Percentiles rank a stretch among this genome's conserved stretches.
These are phyloP conservation scores for Allobates femoralis DNA, from an alignment of 2,797 vertebrate species.

Conservation along the genomic window DNA sequence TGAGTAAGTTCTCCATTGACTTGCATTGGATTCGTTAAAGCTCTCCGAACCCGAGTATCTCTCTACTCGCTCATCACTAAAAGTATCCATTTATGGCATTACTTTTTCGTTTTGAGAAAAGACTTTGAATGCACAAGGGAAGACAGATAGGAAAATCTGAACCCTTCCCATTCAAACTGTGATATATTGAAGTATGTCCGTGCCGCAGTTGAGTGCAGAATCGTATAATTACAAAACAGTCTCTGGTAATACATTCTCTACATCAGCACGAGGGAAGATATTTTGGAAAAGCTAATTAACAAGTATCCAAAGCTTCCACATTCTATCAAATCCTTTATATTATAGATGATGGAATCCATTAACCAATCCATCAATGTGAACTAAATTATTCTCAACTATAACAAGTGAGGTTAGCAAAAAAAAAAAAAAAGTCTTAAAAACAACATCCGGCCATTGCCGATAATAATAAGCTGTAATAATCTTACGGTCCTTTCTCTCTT, in stretches of 20 bases:
- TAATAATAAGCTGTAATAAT: slow-evolving; percentile 14
- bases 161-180: slow-evolving; percentile 16
- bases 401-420: not conserved
- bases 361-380: slow-evolving; percentile 30
- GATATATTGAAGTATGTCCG: slow-evolving; percentile 37
- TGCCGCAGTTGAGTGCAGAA: slow-evolving; percentile 11
- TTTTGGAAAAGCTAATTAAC: slow-evolving; percentile 48
- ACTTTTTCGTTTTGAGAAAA: not conserved
- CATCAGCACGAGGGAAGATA: slow-evolving; percentile 35
- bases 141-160: not conserved
- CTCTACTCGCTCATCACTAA: no score
- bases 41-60: no score
- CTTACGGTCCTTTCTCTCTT: not conserved
- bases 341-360: slow-evolving; percentile 22
- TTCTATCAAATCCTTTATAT: slow-evolving; percentile 33
- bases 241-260: slow-evolving; percentile 49
- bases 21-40: no score
- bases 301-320: slow-evolving; percentile 32
- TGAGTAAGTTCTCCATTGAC: no score
- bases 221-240: slow-evolving; percentile 30
- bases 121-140: slow-evolving; percentile 8
- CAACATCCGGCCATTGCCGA: not conserved
- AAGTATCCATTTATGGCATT: not conserved
- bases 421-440: not conserved
- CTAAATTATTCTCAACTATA: slow-evolving; percentile 5